Evolutionary conservation across 2,113 vertebrate species (phyloP), one percentile per base, ranked within the genome.

Genomic region (Paradisaea rubra): DNA sequence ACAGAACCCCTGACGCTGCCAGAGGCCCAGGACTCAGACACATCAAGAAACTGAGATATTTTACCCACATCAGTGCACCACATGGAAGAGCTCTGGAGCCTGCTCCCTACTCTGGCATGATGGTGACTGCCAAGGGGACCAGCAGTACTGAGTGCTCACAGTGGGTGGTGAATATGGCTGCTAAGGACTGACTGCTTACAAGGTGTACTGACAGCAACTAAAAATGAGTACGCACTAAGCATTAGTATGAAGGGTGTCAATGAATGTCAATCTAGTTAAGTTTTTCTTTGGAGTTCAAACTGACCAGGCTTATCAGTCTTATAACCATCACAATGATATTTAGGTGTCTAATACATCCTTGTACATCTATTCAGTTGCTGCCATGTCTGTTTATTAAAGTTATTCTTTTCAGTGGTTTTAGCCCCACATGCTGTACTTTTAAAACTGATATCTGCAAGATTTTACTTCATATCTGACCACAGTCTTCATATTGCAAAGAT

Each of bases 21-120:
- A 81, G 70, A 60, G 21, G 10, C 10, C 15, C 14, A 33, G 20
- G 13, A 23, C 9, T 76, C 16, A 35, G 7, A 64, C 3, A 3
- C 15, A 22, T 49, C 13, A 33, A 89, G 57, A 82, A 87, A 74
- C 9, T 27, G 14, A 74, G 24, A n/a, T 2, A 8, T 54, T 15
- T 64, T 69, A 0, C 3, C 17, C 12, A 25, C 30, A 25, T 47
- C 37, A n/a, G 11, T 19, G 28, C 14, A 49, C 0, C 14, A 28
- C 4, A 4, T 4, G 20, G 23, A 81, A 41, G 15, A 45, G 9
- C 10, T 63, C 39, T 70, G 47, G 39, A 78, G 7, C 13, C 30
- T 77, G 8, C 18, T 65, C 6, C 15, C 8, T 21, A 1, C 0
- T 0, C 11, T 18, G 6, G 13, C 13, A 6, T 57, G 69, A 21